Percentiles rank a stretch among this genome's conserved stretches.
phyloP scores from a whole-genome alignment of 2,113 vertebrate genomes.

The Cyprinus carpio region DNA sequence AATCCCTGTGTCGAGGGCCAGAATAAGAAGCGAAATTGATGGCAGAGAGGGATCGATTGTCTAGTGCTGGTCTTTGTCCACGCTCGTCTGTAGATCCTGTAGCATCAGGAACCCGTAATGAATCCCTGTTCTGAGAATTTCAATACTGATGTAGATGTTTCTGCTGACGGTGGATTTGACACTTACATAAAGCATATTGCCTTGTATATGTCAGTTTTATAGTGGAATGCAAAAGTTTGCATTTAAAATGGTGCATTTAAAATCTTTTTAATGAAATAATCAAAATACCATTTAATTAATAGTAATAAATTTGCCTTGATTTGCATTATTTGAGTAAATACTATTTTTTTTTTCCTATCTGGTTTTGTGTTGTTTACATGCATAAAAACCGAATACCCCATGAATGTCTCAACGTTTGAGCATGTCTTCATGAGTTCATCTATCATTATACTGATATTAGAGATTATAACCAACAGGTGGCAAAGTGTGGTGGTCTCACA shows the following conservation, averaged over 20 bases:
- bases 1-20: slow-evolving; percentile 66
- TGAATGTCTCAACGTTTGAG: neutral
- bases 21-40: slow-evolving; percentile 71
- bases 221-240: neutral
- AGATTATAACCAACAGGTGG: neutral
- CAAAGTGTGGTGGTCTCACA: neutral
- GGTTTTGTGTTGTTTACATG: neutral
- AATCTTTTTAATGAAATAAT: neutral
- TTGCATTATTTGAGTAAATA: neutral
- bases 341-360: neutral
- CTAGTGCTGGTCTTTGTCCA: slow-evolving; percentile 48
- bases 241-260: neutral
- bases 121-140: slow-evolving; percentile 49
- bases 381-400: neutral
- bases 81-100: slow-evolving; percentile 36
- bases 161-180: slow-evolving; percentile 26
- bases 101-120: slow-evolving; percentile 48
- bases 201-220: neutral
- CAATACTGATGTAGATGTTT: slow-evolving; percentile 53
- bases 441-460: neutral
- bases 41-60: slow-evolving; percentile 61
- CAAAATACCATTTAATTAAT: neutral
- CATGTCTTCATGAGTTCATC: neutral
- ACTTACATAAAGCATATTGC: neutral
- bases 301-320: neutral